Evolutionary conservation across 35 echinoderm and acorn worm genomes (phyloP), one percentile per base, ranked within the genome.

Genomic region (Apostichopus parvimensis): DNA sequence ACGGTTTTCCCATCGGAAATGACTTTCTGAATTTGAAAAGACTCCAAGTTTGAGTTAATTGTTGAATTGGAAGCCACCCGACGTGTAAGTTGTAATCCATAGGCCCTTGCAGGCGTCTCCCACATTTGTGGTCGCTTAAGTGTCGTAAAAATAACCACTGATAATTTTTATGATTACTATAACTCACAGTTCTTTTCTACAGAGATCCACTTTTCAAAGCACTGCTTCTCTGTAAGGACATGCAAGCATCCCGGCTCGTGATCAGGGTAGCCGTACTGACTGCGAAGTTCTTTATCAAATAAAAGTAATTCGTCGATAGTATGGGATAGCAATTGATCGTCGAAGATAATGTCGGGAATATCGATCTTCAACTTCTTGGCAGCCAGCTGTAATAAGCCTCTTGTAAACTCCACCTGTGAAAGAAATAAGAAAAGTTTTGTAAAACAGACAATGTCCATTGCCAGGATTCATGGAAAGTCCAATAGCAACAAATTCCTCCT

Each of bases 181-280:
- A 12, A 95, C 97, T 94, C 92, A 95, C 97, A 96, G 76, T 96
- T 94, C 78, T 90, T 99, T 90, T 99, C 97, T 56, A 99, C 92
- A 15, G 89, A 70, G 0, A 99, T 87, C 97, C 97, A 99, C 53
- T 91, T 91, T 66, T 96, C 93, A 90, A 99, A 96, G 59, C 97
- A 99, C 5, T 91, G 91, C 64, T 77, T 87, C 6, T 93, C 88
- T 34, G 95, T 96, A 20, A 99, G 92, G 20, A 99, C 95, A 90
- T 94, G 88, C 5, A 99, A 87, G 64, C 97, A 96, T 34, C 91
- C 93, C 18, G 97, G 97, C 56, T 98, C 94, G 4, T 81, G 81
- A 24, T 79, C 25, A 70, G 97, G 95, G 55, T 99, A 99, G 4
- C 92, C 86, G 64, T 90, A 57, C 20, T 86, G 80, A 73, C 77